Percentiles rank a stretch among this genome's conserved stretches.
Conservation (phyloP, 2,888 invertebrate genomes). For the Aelia acuminata region DNA sequence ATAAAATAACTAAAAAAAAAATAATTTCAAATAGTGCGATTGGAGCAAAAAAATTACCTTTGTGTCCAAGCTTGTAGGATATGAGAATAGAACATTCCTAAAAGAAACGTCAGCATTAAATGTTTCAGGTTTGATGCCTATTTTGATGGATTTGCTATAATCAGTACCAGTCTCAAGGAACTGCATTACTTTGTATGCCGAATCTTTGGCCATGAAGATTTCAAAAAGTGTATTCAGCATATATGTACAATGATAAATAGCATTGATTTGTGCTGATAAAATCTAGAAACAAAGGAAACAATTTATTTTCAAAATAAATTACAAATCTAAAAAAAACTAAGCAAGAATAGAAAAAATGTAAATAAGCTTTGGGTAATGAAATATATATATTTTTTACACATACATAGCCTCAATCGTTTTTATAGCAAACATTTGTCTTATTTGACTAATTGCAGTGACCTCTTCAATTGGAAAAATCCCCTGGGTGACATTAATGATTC, state of each 20-base stretch:
- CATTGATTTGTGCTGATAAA: slow-evolving; percentile 44
- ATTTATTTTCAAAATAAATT: too few species aligned
- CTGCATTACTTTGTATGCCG: slow-evolving; percentile 85
- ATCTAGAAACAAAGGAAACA: not conserved
- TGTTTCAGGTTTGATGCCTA: slow-evolving; percentile 75
- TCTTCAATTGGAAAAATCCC: too few species aligned
- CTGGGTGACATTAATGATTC: too few species aligned
- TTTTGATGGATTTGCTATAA: slow-evolving; percentile 69
- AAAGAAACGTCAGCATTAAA: slow-evolving; percentile 82
- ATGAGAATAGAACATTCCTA: slow-evolving; percentile 81
- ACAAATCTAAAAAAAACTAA: too few species aligned
- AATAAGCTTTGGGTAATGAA: too few species aligned
- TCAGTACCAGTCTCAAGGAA: slow-evolving; percentile 83
- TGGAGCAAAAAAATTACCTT: slow-evolving; percentile 67
- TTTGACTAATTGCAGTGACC: too few species aligned
- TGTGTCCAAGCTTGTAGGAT: slow-evolving; percentile 85
- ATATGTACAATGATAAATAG: slow-evolving; percentile 19
- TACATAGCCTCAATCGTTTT: too few species aligned
- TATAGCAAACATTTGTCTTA: too few species aligned
- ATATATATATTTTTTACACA: too few species aligned
- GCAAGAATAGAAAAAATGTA: too few species aligned
- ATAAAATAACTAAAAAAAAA: too few species aligned
- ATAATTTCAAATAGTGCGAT: not conserved
- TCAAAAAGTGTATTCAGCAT: slow-evolving; percentile 81
- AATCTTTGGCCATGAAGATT: slow-evolving; percentile 80